phyloP scores from a whole-genome alignment of 1,140 invertebrate species.

The Listronotus bonariensis region DNA sequence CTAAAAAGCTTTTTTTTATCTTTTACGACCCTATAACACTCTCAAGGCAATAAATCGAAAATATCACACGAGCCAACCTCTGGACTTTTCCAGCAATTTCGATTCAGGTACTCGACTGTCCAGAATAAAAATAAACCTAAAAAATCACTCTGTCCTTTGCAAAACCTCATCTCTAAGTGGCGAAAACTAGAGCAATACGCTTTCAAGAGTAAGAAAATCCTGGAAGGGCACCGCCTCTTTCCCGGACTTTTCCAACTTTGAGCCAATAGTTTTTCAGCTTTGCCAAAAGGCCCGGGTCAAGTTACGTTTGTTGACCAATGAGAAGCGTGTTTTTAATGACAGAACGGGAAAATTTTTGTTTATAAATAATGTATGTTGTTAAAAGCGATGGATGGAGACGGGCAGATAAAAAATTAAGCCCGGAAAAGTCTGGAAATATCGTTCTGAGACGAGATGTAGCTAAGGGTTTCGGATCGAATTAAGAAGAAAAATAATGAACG shows the following conservation, averaged over 20 bases:
- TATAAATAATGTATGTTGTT: conserved; percentile 52
- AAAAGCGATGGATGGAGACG: conserved; percentile 39
- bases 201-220: conserved; percentile 46
- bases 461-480: conserved; percentile 28
- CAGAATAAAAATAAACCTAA: conserved; percentile 20
- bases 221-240: conserved; percentile 40
- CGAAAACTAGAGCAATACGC: conserved; percentile 47
- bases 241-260: conserved; percentile 36
- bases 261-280: conserved; percentile 43
- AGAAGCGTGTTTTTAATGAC: conserved; percentile 40
- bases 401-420: conserved; percentile 36
- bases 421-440: conserved; percentile 31
- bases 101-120: conserved; percentile 19
- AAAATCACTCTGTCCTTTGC: conserved; percentile 5
- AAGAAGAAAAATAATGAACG: conserved; percentile 33
- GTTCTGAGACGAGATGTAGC: conserved; percentile 23
- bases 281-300: conserved; percentile 44
- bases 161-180: conserved; percentile 39
- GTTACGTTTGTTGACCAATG: conserved; percentile 45
- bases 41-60: conserved; percentile 18
- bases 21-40: too few species aligned
- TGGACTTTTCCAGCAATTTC: conserved; percentile 11
- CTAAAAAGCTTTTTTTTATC: too few species aligned
- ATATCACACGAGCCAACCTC: conserved; percentile 11
- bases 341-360: conserved; percentile 45